Evolutionary conservation across 2,113 vertebrate species (phyloP).

Genomic region (Gallinago paraguaiae): DNA sequence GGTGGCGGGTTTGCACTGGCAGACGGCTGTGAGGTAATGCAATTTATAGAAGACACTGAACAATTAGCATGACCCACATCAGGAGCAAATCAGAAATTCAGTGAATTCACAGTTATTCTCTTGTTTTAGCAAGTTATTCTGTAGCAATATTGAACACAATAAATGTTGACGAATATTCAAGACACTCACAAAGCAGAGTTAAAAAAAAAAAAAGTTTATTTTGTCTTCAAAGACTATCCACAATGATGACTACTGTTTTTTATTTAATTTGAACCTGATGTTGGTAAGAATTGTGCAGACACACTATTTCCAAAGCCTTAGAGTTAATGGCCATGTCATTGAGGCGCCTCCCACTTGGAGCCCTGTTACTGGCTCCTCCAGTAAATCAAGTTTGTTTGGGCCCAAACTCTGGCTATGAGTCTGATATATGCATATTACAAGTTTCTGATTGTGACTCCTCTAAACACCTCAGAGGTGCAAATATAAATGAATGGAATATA

Average conservation of each 20-base stretch:
- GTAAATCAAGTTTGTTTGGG: background rate
- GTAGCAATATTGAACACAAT: background rate
- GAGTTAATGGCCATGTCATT: background rate
- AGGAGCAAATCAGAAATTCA: background rate
- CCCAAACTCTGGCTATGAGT: background rate
- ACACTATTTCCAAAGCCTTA: background rate
- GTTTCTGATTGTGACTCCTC: background rate
- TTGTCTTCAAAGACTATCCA: background rate
- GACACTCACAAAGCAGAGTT: background rate
- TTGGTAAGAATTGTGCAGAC: background rate
- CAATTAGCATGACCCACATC: background rate
- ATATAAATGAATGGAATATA: background rate
- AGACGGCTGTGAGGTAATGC: constrained; percentile 87
- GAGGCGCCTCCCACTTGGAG: background rate
- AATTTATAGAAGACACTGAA: constrained; percentile 38
- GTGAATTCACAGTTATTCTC: background rate
- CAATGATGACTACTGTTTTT: background rate
- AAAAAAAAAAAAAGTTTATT: background rate
- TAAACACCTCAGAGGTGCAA: background rate
- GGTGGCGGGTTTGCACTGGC: constrained; percentile 93
- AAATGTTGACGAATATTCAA: background rate
- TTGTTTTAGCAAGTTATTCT: background rate
- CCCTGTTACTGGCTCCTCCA: background rate
- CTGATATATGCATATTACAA: background rate
- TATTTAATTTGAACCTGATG: background rate